Percentiles rank a stretch among this genome's conserved stretches.
Evolutionary conservation across 2,797 vertebrate genomes (phyloP).

Genomic region (Stomatorhinus walkeri): DNA sequence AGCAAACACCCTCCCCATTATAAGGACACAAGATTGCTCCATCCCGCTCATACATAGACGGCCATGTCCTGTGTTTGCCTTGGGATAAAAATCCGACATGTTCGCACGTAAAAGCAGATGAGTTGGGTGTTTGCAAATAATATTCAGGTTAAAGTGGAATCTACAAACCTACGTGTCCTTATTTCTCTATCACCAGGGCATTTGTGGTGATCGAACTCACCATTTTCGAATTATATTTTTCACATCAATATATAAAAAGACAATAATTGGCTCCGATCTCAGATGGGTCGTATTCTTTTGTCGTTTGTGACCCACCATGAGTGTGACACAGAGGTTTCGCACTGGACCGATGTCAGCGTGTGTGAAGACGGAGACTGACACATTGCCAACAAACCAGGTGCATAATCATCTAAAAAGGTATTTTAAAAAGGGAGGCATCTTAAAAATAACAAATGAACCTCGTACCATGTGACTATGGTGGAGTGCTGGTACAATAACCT

Average conservation of each 20-base stretch:
- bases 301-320: neutral
- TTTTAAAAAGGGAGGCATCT: neutral
- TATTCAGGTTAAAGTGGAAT: neutral
- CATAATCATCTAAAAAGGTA: neutral
- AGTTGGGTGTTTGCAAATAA: neutral
- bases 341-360: neutral
- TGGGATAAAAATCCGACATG: neutral
- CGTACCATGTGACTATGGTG: neutral
- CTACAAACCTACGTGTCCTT: neutral
- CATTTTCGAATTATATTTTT: neutral
- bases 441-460: neutral
- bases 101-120: neutral
- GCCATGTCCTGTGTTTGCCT: neutral
- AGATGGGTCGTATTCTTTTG: neutral
- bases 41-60: neutral
- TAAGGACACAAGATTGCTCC: conserved; percentile 28
- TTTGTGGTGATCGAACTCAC: conserved; percentile 5
- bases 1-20: conserved; percentile 21
- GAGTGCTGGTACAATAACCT: neutral
- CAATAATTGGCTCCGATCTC: neutral
- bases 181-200: conserved; percentile 11
- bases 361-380: neutral
- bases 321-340: neutral
- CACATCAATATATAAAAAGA: neutral
- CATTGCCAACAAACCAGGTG: neutral